phyloP scores from a whole-genome alignment of 2,113 vertebrate species.

The Percina caprodes region DNA sequence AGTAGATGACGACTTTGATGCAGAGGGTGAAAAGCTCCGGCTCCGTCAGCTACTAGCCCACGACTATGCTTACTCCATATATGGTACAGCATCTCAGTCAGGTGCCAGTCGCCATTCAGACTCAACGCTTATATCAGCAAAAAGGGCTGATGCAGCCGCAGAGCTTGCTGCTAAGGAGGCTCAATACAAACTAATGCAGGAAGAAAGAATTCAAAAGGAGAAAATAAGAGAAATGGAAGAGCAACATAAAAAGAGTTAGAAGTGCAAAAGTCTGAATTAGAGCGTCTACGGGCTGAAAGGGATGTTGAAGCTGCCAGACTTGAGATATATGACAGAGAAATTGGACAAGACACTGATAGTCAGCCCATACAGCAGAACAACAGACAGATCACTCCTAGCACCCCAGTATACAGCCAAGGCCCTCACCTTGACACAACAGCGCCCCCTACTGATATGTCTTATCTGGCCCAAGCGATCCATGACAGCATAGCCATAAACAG shows the following conservation, averaged over 20 bases:
- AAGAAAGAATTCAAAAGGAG: background rate
- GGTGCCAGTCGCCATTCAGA: no score
- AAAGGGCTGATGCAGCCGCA: background rate
- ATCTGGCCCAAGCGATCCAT: conserved; percentile 11
- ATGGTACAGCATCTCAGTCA: no score
- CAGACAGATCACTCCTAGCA: background rate
- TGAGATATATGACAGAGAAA: no score
- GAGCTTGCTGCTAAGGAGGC: background rate
- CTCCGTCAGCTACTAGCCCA: no score
- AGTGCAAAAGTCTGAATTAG: no score
- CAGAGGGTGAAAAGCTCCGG: no score
- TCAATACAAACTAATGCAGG: background rate
- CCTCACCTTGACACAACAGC: background rate
- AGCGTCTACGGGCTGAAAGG: no score
- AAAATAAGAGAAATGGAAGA: background rate
- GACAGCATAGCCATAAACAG: conserved; percentile 28
- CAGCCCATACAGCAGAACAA: background rate
- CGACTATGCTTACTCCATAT: no score
- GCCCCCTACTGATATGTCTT: background rate
- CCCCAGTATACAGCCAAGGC: background rate
- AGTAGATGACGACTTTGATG: no score
- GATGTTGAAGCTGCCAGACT: no score
- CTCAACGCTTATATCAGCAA: no score
- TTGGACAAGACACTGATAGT: background rate
- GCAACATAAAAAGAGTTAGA: no score